Evolutionary conservation across 1,140 invertebrate species (phyloP).

Genomic region (Drosophila punjabiensis): DNA sequence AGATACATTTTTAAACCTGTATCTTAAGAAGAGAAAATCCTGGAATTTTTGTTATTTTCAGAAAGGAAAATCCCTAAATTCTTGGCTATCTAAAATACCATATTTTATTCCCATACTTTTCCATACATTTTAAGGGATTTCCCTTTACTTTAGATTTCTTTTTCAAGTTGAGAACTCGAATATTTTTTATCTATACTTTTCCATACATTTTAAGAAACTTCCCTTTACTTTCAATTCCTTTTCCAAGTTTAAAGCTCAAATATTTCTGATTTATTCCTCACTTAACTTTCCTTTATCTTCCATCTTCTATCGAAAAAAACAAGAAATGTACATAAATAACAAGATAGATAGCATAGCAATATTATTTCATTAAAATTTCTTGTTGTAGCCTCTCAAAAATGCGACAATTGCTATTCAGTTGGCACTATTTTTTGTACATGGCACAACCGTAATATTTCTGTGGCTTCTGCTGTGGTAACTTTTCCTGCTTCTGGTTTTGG

Average conservation of each 20-base stretch:
- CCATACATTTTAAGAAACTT: neutral
- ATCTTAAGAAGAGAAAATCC: neutral
- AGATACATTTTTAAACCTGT: neutral
- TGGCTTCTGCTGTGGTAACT: slow-evolving; percentile 17
- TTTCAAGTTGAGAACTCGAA: neutral
- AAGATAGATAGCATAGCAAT: neutral
- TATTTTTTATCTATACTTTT: neutral
- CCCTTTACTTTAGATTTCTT: neutral
- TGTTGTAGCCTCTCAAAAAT: slow-evolving; percentile 48
- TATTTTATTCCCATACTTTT: neutral
- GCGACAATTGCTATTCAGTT: slow-evolving; percentile 43
- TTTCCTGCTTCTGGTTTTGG: neutral
- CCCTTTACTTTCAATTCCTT: neutral
- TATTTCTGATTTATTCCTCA: neutral
- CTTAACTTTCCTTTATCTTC: neutral
- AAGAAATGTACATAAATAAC: neutral
- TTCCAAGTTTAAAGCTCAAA: neutral
- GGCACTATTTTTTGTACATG: slow-evolving; percentile 19
- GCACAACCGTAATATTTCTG: slow-evolving; percentile 64
- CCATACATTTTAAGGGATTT: neutral
- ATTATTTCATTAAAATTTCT: slow-evolving; percentile 73
- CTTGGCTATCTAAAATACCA: neutral
- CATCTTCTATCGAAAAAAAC: neutral
- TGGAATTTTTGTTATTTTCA: neutral
- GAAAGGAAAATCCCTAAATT: neutral